Base-by-base conservation (phyloP, 2,113 vertebrate genomes). In the Lycocorax pyrrhopterus region DNA sequence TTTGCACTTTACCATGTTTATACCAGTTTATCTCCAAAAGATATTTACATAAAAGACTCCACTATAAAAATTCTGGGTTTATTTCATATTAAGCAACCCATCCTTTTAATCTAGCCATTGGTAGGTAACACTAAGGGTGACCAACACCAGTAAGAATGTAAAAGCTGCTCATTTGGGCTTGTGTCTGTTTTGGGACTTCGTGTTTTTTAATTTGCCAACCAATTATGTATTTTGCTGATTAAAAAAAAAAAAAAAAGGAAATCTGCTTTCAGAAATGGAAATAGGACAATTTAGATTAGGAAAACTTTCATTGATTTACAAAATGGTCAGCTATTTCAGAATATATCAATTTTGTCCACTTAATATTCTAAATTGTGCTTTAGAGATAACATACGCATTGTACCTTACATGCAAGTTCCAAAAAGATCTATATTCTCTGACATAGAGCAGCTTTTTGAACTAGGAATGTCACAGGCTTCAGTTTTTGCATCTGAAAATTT, bases 241-340 rank as follows among this genome's bases (percentile, higher is more conserved):
- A 26, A 63, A 29, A 25, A 32, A 0, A 44, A 0, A 44, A 22
- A 13, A n/a, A 37, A 58, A 0, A 33, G 13, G 14, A 37, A 77
- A 41, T 26, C 19, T 79, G 19, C 27, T 88, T 83, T 86, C 53
- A 90, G 37, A 58, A 90, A 79, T n/a, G 10, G 18, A 87, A 77
- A 71, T 10, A 62, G 12, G 13, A 25, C 13, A 58, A 56, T 44
- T 82, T 30, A 66, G 20, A 87, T n/a, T 51, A 41, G 22, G 55
- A 72, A 68, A 84, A 43, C 27, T 68, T 56, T 11, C 8, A 56
- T 0, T 23, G 13, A 64, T 35, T 73, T 85, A 90, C 37, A 85
- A 85, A 92, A 88, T 8, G 14, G 33, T 22, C 30, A 55, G 5
- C 20, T 5, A 52, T 72, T n/a, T 80, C 53, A 76, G 41, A 69